Base-by-base conservation (phyloP, 2,888 invertebrate genomes). In the Eilema griseolum region DNA sequence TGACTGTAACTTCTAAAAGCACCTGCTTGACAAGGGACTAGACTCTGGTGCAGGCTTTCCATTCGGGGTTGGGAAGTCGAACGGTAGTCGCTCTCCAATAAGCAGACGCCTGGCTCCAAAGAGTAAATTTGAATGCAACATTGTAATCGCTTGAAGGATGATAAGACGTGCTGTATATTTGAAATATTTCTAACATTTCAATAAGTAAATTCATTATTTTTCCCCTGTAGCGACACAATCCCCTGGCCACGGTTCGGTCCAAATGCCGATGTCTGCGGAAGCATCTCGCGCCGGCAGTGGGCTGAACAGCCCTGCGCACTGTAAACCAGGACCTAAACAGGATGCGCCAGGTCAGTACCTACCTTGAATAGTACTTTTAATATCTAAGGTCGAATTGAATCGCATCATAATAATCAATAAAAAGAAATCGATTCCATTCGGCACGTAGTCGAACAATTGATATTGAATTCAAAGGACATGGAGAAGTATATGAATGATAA, bases 221-320 rank as follows among this genome's bases (percentile, higher is more conserved):
- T 62, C 16, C 14, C 3, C 26, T 59, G 2, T 46, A 92, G 94
- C 94, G 26, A 94, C 93, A 3, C 93, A 95, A 84, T 95, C 89
- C 71, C 95, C 90, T 59, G 91, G 90, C 61, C 95, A 90, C 89
- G 93, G 90, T 60, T 89, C 91, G 46, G 92, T 91, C 7, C 92
- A 91, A 75, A 92, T 95, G 93, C 93, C 95, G 73, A 94, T 94
- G 93, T 95, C 95, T 4, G 95, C 95, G 33, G 95, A 95, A 78
- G 94, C 92, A 8, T 94, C 94, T 7, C 90, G 95, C 26, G 95
- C 95, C 10, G 89, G 92, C 75, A 94, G 94, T 11, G 95, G 93
- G 1, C 92, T 95, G 56, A 94, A 93, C 85, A 94, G 94, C 70
- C 95, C 95, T 41, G 95, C 95, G 74, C 93, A 93, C 79, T 91